These are phyloP conservation scores for Tricholaema leucomelas DNA, from an alignment of 2,113 vertebrate genomes.

Conservation along the genomic window DNA sequence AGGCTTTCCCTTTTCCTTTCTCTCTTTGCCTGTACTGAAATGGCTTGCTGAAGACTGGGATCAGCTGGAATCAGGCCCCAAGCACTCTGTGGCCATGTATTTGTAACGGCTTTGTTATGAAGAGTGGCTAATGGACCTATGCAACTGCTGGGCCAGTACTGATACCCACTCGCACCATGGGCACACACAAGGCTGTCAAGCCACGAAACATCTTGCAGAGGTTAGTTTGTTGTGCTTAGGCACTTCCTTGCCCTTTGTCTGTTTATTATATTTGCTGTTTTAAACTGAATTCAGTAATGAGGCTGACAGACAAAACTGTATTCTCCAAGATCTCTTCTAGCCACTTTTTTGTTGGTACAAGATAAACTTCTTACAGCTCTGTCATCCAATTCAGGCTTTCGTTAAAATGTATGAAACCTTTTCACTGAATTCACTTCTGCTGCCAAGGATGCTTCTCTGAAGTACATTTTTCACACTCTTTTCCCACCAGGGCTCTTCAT, in stretches of 20 bases:
- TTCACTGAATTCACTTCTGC: slow-evolving; percentile 20
- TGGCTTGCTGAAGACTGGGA: slow-evolving; percentile 22
- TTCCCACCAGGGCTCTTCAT: not conserved
- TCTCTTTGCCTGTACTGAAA: not conserved
- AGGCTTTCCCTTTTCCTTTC: not conserved
- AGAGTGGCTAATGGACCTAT: slow-evolving; percentile 56
- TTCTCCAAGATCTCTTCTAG: slow-evolving; percentile 3
- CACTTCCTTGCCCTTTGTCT: slow-evolving; percentile 2
- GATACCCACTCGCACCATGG: slow-evolving; percentile 31
- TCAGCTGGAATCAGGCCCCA: slow-evolving; percentile 21
- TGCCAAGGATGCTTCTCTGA: slow-evolving; percentile 60
- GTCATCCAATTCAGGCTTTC: slow-evolving; percentile 23
- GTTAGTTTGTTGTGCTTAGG: slow-evolving; percentile 9
- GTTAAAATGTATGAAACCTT: slow-evolving; percentile 44
- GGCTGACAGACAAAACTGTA: not conserved
- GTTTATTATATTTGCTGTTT: slow-evolving; percentile 33
- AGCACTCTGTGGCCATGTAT: slow-evolving; percentile 53
- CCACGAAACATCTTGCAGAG: not conserved
- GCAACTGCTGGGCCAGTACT: slow-evolving; percentile 57
- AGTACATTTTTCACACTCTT: slow-evolving; percentile 55
- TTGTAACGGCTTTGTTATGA: slow-evolving; percentile 54
- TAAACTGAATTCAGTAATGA: not conserved
- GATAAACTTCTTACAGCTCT: slow-evolving; percentile 27
- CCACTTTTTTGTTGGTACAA: not conserved
- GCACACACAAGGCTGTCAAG: not conserved